Percentiles rank a stretch among this genome's conserved stretches.
Evolutionary conservation across 1,140 invertebrate species (phyloP).

Genomic region (Caenorhabditis brenneri): DNA sequence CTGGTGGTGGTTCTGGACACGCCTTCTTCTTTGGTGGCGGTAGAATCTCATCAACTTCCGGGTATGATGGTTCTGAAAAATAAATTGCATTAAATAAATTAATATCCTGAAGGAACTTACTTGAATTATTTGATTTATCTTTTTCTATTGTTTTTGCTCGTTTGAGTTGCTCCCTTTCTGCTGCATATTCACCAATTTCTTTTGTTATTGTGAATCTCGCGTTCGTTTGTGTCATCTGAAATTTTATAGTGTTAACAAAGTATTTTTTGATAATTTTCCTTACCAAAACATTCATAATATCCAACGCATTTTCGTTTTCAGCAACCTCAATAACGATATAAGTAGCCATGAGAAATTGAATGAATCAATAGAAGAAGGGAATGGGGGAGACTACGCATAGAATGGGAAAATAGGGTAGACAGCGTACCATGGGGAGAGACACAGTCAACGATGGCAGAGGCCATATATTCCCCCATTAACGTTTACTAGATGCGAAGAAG

Average conservation of each 20-base stretch:
- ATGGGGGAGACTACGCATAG: background rate
- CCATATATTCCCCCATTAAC: slow-evolving; percentile 5
- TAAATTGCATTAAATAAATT: too few relatives aligned
- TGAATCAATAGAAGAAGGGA: background rate
- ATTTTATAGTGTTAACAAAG: background rate
- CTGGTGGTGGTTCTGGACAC: background rate
- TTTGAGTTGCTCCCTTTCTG: background rate
- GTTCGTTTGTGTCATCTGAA: slow-evolving; percentile 17
- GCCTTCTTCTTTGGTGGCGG: background rate
- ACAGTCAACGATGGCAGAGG: background rate
- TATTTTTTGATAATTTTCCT: background rate
- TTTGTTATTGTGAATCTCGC: background rate
- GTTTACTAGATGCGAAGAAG: background rate
- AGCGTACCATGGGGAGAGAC: background rate
- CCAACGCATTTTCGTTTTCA: background rate
- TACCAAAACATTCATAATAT: slow-evolving; percentile 8
- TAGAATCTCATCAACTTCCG: background rate
- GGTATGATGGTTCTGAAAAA: too few relatives aligned
- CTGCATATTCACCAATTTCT: background rate
- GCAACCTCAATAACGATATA: slow-evolving; percentile 7
- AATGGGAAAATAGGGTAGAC: background rate
- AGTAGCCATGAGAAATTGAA: background rate
- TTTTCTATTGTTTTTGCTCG: background rate
- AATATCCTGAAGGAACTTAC: too few relatives aligned
- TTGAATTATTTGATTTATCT: background rate